These are phyloP conservation scores for Mastigias papua DNA, from an alignment of 30 jellyfish, hydroid and myxozoan species.

Conservation along the genomic window DNA sequence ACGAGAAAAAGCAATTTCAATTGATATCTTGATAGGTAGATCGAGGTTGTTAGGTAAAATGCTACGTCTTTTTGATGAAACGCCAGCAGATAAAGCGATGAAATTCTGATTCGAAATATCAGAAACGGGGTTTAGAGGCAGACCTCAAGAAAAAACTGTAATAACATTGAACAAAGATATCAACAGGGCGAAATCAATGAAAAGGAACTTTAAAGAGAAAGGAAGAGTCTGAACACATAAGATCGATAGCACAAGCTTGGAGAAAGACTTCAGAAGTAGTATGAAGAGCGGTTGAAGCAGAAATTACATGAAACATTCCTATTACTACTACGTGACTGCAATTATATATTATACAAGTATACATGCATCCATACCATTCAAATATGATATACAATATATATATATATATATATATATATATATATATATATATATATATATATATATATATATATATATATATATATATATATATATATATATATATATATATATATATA, in stretches of 20 bases:
- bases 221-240: background rate
- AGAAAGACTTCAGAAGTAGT: slow-evolving; percentile 59
- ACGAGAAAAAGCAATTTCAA: slow-evolving; percentile 28
- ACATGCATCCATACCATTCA: no score
- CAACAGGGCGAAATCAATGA: slow-evolving; percentile 40
- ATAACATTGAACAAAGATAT: slow-evolving; percentile 52
- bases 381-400: no score
- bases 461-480: no score
- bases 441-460: no score
- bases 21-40: slow-evolving; percentile 47
- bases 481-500: no score
- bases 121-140: slow-evolving; percentile 46
- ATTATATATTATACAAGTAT: no score
- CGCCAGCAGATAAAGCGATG: slow-evolving; percentile 58
- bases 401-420: no score
- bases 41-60: slow-evolving; percentile 57
- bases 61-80: slow-evolving; percentile 36
- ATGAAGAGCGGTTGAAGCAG: background rate
- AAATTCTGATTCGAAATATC: slow-evolving; percentile 39
- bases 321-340: background rate
- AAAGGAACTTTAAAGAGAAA: slow-evolving; percentile 24
- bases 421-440: no score
- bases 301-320: background rate
- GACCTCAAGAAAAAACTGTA: slow-evolving; percentile 36
- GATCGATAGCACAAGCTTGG: slow-evolving; percentile 83